Evolutionary conservation across 2,113 vertebrate genomes (phyloP).

Genomic region (Pseudorasbora parva): DNA sequence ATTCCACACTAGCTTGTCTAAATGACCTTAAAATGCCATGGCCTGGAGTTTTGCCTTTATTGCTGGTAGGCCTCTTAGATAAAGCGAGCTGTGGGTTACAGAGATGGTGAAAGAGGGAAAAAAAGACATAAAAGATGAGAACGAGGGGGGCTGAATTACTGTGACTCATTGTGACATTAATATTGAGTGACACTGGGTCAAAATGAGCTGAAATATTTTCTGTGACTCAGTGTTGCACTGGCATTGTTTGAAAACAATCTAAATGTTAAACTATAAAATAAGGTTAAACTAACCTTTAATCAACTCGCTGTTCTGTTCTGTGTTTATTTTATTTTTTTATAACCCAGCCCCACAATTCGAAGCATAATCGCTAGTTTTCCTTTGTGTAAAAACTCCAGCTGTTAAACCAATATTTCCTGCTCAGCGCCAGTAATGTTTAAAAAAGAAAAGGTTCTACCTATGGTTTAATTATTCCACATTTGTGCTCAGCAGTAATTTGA

Average conservation of each 20-base stretch:
- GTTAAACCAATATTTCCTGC: slow-evolving; percentile 10
- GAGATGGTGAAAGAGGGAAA: background rate
- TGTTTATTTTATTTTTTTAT: background rate
- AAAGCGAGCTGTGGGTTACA: background rate
- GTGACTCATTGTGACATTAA: slow-evolving; percentile 30
- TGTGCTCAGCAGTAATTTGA: slow-evolving; percentile 37
- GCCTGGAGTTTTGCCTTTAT: background rate
- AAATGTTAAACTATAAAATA: slow-evolving; percentile 25
- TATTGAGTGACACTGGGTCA: slow-evolving; percentile 28
- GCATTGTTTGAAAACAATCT: slow-evolving; percentile 36
- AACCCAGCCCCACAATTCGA: background rate
- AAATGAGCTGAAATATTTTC: slow-evolving; percentile 14
- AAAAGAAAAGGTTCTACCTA: slow-evolving; percentile 7
- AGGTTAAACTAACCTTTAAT: slow-evolving; percentile 36
- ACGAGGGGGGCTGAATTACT: background rate
- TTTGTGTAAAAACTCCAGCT: slow-evolving; percentile 15
- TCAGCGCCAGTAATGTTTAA: background rate
- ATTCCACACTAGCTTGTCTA: background rate
- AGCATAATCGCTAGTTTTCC: slow-evolving; percentile 27
- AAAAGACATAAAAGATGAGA: background rate
- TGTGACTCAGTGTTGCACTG: background rate
- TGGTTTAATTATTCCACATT: slow-evolving; percentile 31
- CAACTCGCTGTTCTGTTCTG: background rate
- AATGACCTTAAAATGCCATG: slow-evolving; percentile 5
- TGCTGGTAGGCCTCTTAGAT: background rate